Percentiles rank a stretch among this genome's conserved stretches.
Conservation (phyloP, 2,113 vertebrate genomes). For the Pseudolaguvia tuberculata region DNA sequence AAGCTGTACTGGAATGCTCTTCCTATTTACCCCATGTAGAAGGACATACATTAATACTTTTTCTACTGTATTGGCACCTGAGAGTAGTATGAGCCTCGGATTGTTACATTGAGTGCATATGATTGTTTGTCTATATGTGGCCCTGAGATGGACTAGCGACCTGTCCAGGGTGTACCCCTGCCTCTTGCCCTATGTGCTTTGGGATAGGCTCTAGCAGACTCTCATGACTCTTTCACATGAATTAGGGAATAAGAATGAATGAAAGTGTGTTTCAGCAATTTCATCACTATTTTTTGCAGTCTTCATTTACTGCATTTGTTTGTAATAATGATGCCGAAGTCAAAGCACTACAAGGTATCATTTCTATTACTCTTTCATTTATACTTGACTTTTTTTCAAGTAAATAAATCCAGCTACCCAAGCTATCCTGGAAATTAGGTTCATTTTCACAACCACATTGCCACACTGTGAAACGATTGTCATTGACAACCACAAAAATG, state of each 20-base stretch:
- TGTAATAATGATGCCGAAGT: background rate
- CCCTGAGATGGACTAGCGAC: too few relatives aligned
- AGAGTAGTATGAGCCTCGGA: background rate
- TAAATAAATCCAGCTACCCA: background rate
- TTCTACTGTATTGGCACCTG: background rate
- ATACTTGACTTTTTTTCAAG: too few relatives aligned
- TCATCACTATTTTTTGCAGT: background rate
- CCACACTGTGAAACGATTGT: too few relatives aligned
- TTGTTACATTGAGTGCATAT: too few relatives aligned
- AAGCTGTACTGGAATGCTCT: background rate
- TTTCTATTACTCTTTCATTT: too few relatives aligned
- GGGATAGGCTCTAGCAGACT: too few relatives aligned
- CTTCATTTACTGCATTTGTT: background rate
- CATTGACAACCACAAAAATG: background rate
- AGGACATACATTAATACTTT: background rate
- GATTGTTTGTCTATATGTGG: too few relatives aligned
- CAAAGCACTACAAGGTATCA: too few relatives aligned
- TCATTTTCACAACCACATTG: background rate
- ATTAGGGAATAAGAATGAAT: too few relatives aligned
- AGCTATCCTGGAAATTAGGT: background rate
- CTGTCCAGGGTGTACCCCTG: too few relatives aligned
- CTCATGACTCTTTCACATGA: background rate
- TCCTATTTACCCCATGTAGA: background rate
- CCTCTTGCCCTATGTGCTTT: too few relatives aligned
- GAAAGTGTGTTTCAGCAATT: background rate